Conservation (phyloP, 2,888 invertebrate species). For the Lissonota sp. region DNA sequence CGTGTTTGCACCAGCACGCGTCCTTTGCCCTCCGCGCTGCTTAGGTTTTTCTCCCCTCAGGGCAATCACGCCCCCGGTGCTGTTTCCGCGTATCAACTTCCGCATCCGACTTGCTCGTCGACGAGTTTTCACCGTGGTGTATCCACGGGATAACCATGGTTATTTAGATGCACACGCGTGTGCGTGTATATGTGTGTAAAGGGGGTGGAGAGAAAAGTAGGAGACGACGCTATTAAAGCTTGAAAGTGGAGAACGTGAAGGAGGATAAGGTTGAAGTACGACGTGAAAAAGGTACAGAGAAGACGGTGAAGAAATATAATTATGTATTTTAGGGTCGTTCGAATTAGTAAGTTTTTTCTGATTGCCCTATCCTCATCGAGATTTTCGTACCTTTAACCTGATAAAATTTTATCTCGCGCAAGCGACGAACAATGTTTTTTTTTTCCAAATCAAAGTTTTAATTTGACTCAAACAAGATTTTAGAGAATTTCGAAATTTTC, state of each 20-base stretch:
- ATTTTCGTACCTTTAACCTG: no score
- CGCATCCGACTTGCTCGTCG: conserved; percentile 71
- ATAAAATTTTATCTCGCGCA: no score
- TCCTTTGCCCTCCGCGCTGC: conserved; percentile 74
- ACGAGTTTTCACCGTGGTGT: conserved; percentile 53
- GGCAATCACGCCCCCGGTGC: conserved; percentile 77
- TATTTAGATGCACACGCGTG: not conserved
- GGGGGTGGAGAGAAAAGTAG: conserved; percentile 30
- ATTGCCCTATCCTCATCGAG: no score
- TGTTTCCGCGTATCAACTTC: conserved; percentile 76
- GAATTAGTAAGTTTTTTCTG: no score
- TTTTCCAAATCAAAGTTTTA: no score
- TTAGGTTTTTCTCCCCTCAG: conserved; percentile 74
- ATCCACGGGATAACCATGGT: conserved; percentile 49
- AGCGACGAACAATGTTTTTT: no score
- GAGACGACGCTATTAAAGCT: conserved; percentile 65
- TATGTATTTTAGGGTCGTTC: not conserved
- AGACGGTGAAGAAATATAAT: conserved; percentile 72
- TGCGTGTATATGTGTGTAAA: not conserved
- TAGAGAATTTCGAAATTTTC: no score
- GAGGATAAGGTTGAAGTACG: conserved; percentile 83
- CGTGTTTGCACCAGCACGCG: conserved; percentile 57
- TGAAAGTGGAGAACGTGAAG: conserved; percentile 86
- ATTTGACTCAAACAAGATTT: no score
- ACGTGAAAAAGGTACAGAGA: conserved; percentile 84